phyloP scores from a whole-genome alignment of 1,140 invertebrate genomes.

The Papilio dardanus region DNA sequence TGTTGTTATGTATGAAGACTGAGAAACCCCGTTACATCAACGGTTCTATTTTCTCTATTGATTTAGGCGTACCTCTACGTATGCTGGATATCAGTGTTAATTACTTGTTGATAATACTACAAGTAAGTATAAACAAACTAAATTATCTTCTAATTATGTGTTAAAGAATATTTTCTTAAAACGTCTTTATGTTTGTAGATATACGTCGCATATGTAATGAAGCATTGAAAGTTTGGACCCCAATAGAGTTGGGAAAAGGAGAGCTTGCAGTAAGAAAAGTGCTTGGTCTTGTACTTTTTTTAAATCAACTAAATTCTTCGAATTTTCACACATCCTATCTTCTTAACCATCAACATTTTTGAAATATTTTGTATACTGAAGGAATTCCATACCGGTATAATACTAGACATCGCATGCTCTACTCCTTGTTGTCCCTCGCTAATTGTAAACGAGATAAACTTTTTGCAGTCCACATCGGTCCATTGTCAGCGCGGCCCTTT shows the following conservation, averaged over 20 bases:
- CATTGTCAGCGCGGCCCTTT: conserved; percentile 16
- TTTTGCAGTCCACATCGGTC: conserved; percentile 25
- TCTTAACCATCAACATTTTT: too few species aligned
- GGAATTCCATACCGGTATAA: not conserved
- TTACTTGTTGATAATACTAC: conserved; percentile 62
- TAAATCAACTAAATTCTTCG: too few species aligned
- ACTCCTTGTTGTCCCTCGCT: conserved; percentile 10
- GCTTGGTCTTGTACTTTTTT: too few species aligned
- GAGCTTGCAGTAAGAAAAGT: not conserved
- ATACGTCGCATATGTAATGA: conserved; percentile 4
- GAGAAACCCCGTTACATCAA: conserved; percentile 47
- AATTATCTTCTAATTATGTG: not conserved
- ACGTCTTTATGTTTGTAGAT: conserved; percentile 10
- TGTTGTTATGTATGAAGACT: conserved; percentile 40
- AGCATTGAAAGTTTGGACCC: not conserved
- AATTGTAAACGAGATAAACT: conserved; percentile 26
- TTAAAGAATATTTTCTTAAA: not conserved
- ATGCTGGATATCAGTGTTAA: conserved; percentile 57
- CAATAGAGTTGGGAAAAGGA: not conserved
- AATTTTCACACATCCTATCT: too few species aligned
- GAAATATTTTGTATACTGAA: not conserved
- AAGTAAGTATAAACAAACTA: conserved; percentile 45
- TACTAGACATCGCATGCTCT: not conserved
- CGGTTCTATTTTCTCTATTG: conserved; percentile 44
- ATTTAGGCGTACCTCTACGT: conserved; percentile 46